Conservation (phyloP, 2,888 invertebrate genomes). For the Drosophila longiperda region DNA sequence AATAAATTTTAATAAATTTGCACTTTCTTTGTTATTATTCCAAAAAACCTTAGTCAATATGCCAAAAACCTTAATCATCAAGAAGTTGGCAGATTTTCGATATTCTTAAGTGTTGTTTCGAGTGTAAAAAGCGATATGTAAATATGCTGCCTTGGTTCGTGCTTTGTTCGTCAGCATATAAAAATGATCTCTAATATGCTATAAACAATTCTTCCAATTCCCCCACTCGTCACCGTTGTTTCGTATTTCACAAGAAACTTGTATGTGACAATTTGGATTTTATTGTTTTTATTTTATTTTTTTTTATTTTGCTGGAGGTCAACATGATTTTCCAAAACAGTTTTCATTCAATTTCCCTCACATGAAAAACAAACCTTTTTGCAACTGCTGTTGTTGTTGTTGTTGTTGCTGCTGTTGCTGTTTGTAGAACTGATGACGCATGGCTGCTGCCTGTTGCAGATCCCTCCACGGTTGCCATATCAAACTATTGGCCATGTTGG, state of each 20-base stretch:
- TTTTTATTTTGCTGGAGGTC: constrained; percentile 43
- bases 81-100: not conserved
- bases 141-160: constrained; percentile 22
- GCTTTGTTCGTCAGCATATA: constrained; percentile 8
- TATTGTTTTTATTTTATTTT: constrained; percentile 8
- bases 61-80: not conserved
- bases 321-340: constrained; percentile 22
- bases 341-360: constrained; percentile 21
- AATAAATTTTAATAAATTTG: not conserved
- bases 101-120: not conserved
- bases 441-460: constrained; percentile 82
- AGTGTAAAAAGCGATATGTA: not conserved
- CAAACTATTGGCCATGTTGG: constrained; percentile 82
- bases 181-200: constrained; percentile 3
- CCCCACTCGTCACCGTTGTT: not conserved
- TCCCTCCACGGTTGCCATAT: constrained; percentile 85
- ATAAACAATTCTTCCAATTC: not conserved
- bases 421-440: constrained; percentile 82
- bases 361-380: constrained; percentile 51
- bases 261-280: constrained; percentile 44
- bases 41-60: not conserved
- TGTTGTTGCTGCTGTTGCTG: constrained; percentile 79
- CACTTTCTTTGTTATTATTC: not conserved
- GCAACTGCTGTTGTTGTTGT: constrained; percentile 72
- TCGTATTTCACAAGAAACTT: constrained; percentile 26